Evolutionary conservation across 2,797 vertebrate genomes (phyloP), one percentile per base, ranked within the genome.

Genomic region (Argyrosomus regius): DNA sequence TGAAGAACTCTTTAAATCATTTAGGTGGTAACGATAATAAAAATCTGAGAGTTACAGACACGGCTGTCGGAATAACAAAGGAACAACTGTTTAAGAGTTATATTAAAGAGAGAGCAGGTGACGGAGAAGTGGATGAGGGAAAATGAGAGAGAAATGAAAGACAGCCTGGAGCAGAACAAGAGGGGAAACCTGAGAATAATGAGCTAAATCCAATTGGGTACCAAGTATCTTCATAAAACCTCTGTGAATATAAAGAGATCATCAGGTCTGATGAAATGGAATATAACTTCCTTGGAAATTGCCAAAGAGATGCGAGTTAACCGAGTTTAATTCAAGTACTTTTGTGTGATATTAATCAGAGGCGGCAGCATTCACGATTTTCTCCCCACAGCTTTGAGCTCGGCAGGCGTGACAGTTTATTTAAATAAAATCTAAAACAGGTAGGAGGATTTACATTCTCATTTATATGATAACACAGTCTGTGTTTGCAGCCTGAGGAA

Each of bases 71-170:
- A 66, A 53, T 35, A 45, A 58, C 60, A 48, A 45, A 50, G 17
- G 12, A 31, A 45, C 22, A 11, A 39, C 8, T 11, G 14, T 78
- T 78, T 41, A 72, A 62, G 54, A 56, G 22, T 43, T 12, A 11
- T 20, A 58, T 22, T 20, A 41, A 28, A 65, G 18, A 45, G 14
- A 28, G 18, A 11, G n/a, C 20, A 9, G 5, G 59, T 22, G 24
- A 43, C 54, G n/a, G 59, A 63, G 61, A 41, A 26, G 39, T 39
- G 54, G 54, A 46, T 63, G 41, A 77, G 59, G 9, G 35, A 58
- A 41, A 54, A 39, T 59, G 57, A 72, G 43, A 58, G 43, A 43
- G 43, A 53, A 45, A 26, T 50, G 8, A 64, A 72, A 70, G 20
- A 20, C n/a, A 24, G 48, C 12, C 5, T n/a, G 48, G 41, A 31